Evolutionary conservation across 64 coral and sea anemone genomes (phyloP).

Genomic region (Anthopleura sola): DNA sequence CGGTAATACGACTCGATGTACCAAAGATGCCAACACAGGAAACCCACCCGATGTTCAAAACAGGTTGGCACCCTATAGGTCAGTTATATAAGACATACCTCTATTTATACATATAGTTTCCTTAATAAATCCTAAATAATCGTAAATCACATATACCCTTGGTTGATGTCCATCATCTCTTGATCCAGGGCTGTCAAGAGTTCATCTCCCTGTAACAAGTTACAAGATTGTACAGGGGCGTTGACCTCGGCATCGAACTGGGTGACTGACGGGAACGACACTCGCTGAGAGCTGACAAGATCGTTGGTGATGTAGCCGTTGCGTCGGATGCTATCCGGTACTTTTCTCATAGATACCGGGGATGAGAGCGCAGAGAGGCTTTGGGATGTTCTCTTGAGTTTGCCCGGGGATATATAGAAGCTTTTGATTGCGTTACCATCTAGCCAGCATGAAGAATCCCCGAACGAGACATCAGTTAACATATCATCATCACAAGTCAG

Average conservation of each 20-base stretch:
- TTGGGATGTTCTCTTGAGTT: not conserved
- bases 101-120: not conserved
- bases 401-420: not conserved
- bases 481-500: conserved; percentile 67
- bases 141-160: conserved; percentile 1
- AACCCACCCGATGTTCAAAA: not conserved
- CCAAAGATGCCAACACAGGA: not conserved
- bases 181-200: conserved; percentile 66
- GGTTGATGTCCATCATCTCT: conserved; percentile 5
- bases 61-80: not conserved
- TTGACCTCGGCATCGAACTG: conserved; percentile 68
- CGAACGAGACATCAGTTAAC: conserved; percentile 70
- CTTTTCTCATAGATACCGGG: conserved; percentile 1
- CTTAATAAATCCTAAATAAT: not conserved
- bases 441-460: conserved; percentile 62
- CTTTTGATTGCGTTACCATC: conserved; percentile 26
- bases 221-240: conserved; percentile 60
- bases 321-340: conserved; percentile 30
- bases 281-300: conserved; percentile 23
- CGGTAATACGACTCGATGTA: too few species aligned
- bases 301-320: conserved; percentile 73
- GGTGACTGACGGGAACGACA: conserved; percentile 47
- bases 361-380: conserved; percentile 38
- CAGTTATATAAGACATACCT: not conserved
- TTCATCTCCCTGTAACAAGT: conserved; percentile 70